Conservation (phyloP, 2,797 vertebrate genomes). For the Gobio occitaniae region DNA sequence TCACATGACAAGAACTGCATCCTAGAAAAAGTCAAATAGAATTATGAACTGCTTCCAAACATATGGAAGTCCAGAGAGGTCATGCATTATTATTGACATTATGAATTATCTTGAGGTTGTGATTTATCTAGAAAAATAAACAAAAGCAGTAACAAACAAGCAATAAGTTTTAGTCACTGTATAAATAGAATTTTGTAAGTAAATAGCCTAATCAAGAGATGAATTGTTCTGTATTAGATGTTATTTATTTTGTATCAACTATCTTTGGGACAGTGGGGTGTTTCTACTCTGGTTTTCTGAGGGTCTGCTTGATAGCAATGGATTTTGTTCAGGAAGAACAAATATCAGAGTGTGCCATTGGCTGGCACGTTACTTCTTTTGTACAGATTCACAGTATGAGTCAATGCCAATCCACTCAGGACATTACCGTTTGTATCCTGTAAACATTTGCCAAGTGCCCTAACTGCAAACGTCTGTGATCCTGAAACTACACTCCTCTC, state of each 20-base stretch:
- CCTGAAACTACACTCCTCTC: not conserved
- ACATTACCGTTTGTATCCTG: not conserved
- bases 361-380: not conserved
- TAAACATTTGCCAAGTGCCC: constrained; percentile 24
- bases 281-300: not conserved
- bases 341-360: not conserved
- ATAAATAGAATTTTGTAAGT: not conserved
- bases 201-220: not conserved
- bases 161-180: not conserved
- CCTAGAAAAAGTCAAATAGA: not conserved
- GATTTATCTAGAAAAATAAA: not conserved
- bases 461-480: constrained; percentile 14
- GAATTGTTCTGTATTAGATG: not conserved
- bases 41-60: not conserved
- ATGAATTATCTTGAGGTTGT: not conserved
- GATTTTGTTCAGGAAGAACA: constrained; percentile 5
- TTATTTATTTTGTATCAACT: not conserved
- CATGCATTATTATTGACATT: not conserved
- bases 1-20: not conserved
- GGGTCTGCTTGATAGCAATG: not conserved
- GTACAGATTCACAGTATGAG: not conserved
- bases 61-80: not conserved
- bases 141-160: not conserved
- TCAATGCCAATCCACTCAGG: not conserved
- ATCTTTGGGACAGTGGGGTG: not conserved